Evolutionary conservation across 1,140 invertebrate genomes (phyloP), one percentile per base, ranked within the genome.

Genomic region (Papilio machaon): DNA sequence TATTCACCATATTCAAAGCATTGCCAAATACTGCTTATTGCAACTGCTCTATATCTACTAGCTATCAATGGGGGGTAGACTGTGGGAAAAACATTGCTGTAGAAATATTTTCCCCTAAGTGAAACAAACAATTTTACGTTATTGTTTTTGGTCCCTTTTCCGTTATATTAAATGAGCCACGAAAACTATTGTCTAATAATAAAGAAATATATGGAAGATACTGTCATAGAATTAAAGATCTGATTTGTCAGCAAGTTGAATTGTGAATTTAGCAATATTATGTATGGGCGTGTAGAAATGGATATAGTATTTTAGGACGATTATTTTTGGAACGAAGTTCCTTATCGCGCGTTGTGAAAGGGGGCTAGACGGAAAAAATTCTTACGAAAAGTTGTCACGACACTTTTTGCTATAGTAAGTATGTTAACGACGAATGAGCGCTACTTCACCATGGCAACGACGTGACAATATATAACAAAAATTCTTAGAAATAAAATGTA

Each of bases 1-100:
- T 88, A 87, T 86, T 82, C 79, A 82, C 82, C 82, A 80, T 84
- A 81, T 81, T 84, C 85, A 83, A 84, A 84, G 78, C 82, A 82
- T 86, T 89, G 88, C 88, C 89, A 89, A 88, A 84, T 85, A 83
- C 82, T 82, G 81, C 82, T 85, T 91, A 90, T 89, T 86, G 85
- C 85, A 86, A 75, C 82, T 64, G 17, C 23, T 77, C 74, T 43
- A 81, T 73, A 79, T 64, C 80, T 80, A 82, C 80, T 77, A 79
- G 70, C 64, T 73, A 84, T 74, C 87, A 83, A 78, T 80, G 80
- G 87, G 89, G 86, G 85, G 82, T 70, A 78, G 81, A 85, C 83
- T 80, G 79, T 73, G 74, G 64, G 79, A 76, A 82, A 84, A 85
- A 82, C 84, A 85, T 85, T 80, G 82, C 82, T 84, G 82, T 84